These are phyloP conservation scores for Melanotaenia maccullochi DNA, from an alignment of 2,797 vertebrate genomes.

Conservation along the genomic window DNA sequence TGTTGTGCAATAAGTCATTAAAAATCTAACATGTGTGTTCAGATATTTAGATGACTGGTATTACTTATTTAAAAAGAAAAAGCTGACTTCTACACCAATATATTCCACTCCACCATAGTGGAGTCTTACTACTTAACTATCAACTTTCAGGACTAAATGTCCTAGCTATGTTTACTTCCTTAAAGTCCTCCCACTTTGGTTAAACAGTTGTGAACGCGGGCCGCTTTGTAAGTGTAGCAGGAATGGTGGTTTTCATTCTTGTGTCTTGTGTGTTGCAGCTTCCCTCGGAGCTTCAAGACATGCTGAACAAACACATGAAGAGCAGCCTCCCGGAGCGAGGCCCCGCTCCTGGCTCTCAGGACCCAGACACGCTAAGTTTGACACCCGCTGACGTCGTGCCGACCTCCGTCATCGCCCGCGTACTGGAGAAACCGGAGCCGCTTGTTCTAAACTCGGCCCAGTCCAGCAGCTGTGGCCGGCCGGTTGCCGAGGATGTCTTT, in stretches of 20 bases:
- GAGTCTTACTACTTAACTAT: too few species aligned
- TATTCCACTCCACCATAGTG: too few species aligned
- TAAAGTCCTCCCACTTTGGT: too few species aligned
- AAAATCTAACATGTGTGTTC: too few species aligned
- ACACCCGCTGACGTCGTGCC: constrained; percentile 92
- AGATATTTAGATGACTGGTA: too few species aligned
- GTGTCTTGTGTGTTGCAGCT: constrained; percentile 79
- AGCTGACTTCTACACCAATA: too few species aligned
- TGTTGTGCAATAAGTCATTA: too few species aligned
- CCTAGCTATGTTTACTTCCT: too few species aligned
- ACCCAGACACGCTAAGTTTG: constrained; percentile 84
- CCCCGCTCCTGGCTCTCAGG: constrained; percentile 76
- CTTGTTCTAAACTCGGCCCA: constrained; percentile 93
- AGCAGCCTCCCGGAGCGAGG: constrained; percentile 79
- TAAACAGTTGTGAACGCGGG: too few species aligned
- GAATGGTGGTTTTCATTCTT: background rate
- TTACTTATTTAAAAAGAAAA: too few species aligned
- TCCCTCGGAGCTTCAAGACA: constrained; percentile 96
- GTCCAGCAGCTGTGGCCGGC: constrained; percentile 88
- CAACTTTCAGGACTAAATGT: too few species aligned
- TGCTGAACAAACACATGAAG: constrained; percentile 96
- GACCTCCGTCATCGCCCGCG: constrained; percentile 93
- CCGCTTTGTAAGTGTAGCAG: too few species aligned
- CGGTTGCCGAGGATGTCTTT: constrained; percentile 94
- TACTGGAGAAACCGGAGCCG: constrained; percentile 96